A percentile compares a stretch with the other conserved stretches of the same genome.
phyloP scores from a whole-genome alignment of 2,797 vertebrate species.

The Gymnothorax javanicus region DNA sequence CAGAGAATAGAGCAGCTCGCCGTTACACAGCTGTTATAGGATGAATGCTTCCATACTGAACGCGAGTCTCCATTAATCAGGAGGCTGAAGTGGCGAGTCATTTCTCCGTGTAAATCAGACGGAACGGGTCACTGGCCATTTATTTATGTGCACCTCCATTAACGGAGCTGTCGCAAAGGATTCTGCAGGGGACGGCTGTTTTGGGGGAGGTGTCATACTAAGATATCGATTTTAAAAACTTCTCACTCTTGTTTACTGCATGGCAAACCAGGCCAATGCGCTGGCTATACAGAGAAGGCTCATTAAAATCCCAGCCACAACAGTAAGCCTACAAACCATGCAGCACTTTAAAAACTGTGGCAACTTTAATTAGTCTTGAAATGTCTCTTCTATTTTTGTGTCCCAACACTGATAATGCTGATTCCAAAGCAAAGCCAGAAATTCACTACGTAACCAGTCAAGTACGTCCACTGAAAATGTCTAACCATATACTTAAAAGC shows the following conservation, averaged over 20 bases:
- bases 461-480: not conserved
- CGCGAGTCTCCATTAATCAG: slow-evolving; percentile 1
- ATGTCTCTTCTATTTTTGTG: not conserved
- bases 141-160: slow-evolving; percentile 35
- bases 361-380: not conserved
- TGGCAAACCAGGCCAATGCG: slow-evolving; percentile 12
- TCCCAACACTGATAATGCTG: not conserved
- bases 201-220: slow-evolving; percentile 11
- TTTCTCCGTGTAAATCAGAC: slow-evolving; percentile 32
- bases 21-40: not conserved
- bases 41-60: slow-evolving; percentile 10
- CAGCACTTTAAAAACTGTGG: not conserved
- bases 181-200: slow-evolving; percentile 32
- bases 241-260: slow-evolving; percentile 1
- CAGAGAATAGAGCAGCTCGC: not conserved
- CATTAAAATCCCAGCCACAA: not conserved
- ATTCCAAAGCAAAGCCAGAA: not conserved
- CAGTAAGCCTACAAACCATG: not conserved
- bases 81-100: slow-evolving; percentile 22
- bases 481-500: not conserved
- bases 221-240: slow-evolving; percentile 34
- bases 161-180: slow-evolving; percentile 24
- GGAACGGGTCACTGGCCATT: slow-evolving; percentile 24
- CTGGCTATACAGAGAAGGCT: not conserved
- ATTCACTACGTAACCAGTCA: not conserved